These are phyloP conservation scores for Eumeta japonica DNA, from an alignment of 1,140 invertebrate species.

Conservation along the genomic window DNA sequence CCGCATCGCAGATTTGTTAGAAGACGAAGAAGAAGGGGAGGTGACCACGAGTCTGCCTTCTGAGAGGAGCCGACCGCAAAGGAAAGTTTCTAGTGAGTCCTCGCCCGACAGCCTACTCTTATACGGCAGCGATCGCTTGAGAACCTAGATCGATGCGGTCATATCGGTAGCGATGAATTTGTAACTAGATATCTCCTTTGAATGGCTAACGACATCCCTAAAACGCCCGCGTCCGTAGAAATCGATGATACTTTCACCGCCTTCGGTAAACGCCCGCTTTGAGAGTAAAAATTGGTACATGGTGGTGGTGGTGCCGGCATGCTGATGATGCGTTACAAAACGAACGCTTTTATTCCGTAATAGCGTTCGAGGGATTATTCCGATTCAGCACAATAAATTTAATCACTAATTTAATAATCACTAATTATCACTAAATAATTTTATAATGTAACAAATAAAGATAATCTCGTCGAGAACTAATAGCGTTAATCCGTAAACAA, in stretches of 20 bases:
- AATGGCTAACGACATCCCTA: no score
- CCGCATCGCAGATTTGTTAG: constrained; percentile 22
- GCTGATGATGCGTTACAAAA: neutral
- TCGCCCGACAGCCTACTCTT: constrained; percentile 8
- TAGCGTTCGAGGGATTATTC: no score
- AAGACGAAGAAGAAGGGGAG: constrained; percentile 57
- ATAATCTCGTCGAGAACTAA: no score
- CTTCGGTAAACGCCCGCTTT: no score
- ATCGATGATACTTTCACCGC: no score
- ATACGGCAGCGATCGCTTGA: constrained; percentile 6
- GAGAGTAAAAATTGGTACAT: constrained; percentile 4
- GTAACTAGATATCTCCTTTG: no score
- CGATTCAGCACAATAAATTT: no score
- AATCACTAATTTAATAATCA: constrained; percentile 1
- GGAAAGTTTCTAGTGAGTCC: constrained; percentile 59
- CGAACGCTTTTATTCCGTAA: neutral
- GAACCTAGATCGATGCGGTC: constrained; percentile 10
- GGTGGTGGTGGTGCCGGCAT: constrained; percentile 3
- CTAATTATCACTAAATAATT: no score
- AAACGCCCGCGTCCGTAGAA: no score
- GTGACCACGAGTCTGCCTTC: constrained; percentile 44
- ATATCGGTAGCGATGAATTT: no score
- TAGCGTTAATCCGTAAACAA: no score
- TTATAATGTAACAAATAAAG: no score
- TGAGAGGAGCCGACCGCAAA: constrained; percentile 42